Evolutionary conservation across 2,113 vertebrate species (phyloP).

Genomic region (Apodemus sylvaticus): DNA sequence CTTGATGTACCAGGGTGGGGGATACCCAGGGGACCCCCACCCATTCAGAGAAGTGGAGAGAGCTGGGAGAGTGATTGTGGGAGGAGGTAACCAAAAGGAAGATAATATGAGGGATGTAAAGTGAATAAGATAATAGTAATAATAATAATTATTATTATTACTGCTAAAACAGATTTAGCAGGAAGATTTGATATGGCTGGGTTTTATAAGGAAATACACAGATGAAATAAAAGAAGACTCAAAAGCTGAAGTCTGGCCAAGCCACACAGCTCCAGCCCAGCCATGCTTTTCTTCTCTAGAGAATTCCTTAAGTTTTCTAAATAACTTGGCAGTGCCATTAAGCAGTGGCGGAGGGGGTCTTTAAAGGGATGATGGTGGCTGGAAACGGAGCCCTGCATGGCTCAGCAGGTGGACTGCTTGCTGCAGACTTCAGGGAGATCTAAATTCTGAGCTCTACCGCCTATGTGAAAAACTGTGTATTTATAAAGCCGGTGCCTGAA

Average conservation of each 20-base stretch:
- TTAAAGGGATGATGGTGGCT: background rate
- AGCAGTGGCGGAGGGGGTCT: background rate
- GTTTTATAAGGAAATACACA: background rate
- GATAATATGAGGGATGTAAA: too few relatives aligned
- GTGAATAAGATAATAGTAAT: too few relatives aligned
- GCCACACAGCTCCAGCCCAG: background rate
- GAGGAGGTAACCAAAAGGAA: too few relatives aligned
- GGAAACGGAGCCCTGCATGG: background rate
- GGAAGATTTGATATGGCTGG: background rate
- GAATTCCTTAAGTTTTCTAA: conserved; percentile 40
- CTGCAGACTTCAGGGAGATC: background rate
- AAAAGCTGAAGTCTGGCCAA: background rate
- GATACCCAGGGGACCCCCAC: too few relatives aligned
- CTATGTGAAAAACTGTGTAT: background rate
- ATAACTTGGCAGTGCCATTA: background rate
- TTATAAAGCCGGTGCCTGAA: background rate
- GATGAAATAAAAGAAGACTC: background rate
- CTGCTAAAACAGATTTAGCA: background rate
- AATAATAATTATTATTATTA: too few relatives aligned
- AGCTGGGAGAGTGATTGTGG: too few relatives aligned
- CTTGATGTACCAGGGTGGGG: too few relatives aligned
- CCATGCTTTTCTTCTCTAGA: conserved; percentile 4
- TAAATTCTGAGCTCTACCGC: background rate
- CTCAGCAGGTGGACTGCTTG: background rate
- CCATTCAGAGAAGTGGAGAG: too few relatives aligned